Percentiles rank a stretch among this genome's conserved stretches.
Evolutionary conservation across 1,140 invertebrate species (phyloP).

Genomic region (Monomorium pharaonis): DNA sequence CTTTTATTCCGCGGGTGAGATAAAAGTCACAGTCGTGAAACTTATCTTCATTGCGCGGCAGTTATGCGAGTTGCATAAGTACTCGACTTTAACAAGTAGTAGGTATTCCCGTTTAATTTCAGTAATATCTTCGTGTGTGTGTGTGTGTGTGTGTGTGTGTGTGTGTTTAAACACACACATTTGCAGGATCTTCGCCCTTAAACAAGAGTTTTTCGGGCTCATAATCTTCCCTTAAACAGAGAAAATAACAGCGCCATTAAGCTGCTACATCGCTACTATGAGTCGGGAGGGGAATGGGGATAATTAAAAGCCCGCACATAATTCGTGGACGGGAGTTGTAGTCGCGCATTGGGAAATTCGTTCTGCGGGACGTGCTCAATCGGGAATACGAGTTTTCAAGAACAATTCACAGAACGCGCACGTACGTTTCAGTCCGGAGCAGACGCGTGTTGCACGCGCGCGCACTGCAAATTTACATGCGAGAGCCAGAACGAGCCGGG

Average conservation of each 20-base stretch:
- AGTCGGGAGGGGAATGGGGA: neutral
- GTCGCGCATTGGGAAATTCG: conserved; percentile 7
- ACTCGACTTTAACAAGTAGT: neutral
- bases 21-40: conserved; percentile 35
- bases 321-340: conserved; percentile 3
- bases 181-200: neutral
- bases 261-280: neutral
- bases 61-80: conserved; percentile 16
- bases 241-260: conserved; percentile 11
- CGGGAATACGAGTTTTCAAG: conserved; percentile 48
- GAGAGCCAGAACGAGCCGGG: conserved; percentile 1
- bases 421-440: conserved; percentile 42
- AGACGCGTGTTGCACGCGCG: conserved; percentile 40
- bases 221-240: neutral
- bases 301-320: conserved; percentile 42
- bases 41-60: conserved; percentile 8
- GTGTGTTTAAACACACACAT: too few relatives aligned
- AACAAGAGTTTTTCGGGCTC: neutral
- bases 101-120: neutral
- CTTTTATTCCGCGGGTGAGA: conserved; percentile 22
- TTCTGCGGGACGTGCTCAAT: conserved; percentile 24
- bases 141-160: too few relatives aligned
- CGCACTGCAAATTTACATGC: conserved; percentile 44
- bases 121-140: neutral
- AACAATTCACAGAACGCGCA: conserved; percentile 46